phyloP scores from a whole-genome alignment of 2,888 invertebrate genomes.

The Ochlodes sylvanus region DNA sequence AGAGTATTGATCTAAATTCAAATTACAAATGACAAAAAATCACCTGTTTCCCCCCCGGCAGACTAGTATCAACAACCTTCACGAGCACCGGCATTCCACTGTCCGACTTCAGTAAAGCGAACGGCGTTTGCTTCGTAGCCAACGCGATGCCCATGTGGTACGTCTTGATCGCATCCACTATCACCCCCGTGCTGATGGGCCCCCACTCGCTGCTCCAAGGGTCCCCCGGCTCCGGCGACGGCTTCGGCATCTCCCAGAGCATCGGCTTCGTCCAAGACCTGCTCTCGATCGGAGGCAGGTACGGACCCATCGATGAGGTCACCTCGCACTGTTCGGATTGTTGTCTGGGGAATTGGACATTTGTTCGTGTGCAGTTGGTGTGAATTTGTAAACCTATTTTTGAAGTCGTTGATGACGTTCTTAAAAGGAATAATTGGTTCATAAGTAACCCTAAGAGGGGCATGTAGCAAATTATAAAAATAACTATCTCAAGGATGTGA shows the following conservation, averaged over 20 bases:
- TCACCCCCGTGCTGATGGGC: constrained; percentile 77
- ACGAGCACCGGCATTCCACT: constrained; percentile 88
- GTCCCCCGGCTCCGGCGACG: constrained; percentile 49
- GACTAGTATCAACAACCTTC: constrained; percentile 85
- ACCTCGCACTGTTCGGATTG: constrained; percentile 70
- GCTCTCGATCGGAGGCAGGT: constrained; percentile 53
- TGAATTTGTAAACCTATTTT: no score
- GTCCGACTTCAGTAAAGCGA: constrained; percentile 88
- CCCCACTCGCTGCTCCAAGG: constrained; percentile 54
- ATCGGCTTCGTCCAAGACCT: constrained; percentile 50
- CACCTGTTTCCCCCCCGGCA: constrained; percentile 81
- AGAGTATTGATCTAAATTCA: no score
- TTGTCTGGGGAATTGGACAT: constrained; percentile 13
- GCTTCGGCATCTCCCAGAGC: constrained; percentile 53
- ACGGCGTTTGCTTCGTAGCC: constrained; percentile 87
- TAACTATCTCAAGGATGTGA: no score
- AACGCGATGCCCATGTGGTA: constrained; percentile 88
- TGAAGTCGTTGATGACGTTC: no score
- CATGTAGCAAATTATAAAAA: no score
- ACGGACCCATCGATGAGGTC: constrained; percentile 69
- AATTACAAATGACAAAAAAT: constrained; percentile 26
- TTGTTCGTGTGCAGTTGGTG: no score
- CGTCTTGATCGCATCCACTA: constrained; percentile 89
- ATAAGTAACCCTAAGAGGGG: no score
- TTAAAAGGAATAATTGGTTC: no score